Evolutionary conservation across 1,140 invertebrate species (phyloP), one percentile per base, ranked within the genome.

Genomic region (Eciton burchellii): DNA sequence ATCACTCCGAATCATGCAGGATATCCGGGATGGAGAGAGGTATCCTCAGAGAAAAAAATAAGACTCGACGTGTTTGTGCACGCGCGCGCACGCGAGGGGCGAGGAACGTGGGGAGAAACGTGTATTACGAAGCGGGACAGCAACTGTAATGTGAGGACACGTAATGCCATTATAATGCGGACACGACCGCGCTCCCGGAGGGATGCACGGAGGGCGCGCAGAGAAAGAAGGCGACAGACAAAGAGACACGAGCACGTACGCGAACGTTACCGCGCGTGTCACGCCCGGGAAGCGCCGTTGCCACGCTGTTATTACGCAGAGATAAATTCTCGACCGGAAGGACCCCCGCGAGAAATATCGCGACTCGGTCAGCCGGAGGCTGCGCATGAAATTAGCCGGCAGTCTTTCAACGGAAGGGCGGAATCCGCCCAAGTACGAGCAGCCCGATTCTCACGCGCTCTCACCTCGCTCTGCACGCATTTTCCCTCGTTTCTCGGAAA

Each of bases 161-260:
- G 90, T 92, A 92, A 93, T 92, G 88, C 89, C 91, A 93, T 93
- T 93, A 92, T 92, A 92, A 92, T 91, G 90, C 90, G 91, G 90
- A 92, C 91, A 92, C 89, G 90, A 90, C 86, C 84, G 90, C 63
- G 87, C 88, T 91, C 90, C 90, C 74, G 72, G 86, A 89, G 88
- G 89, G 88, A 86, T 65, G 84, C 59, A 41, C 70, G 83, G 71
- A 57, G 72, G 59, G 82, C 43, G 45, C 35, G 62, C 68, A 19
- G 70, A 77, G 83, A 81, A 73, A 73, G 79, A 68, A 72, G 68
- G 70, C 83, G 84, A 73, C 81, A 86, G 86, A 87, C 82, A 85
- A 88, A 87, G 86, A 85, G 86, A 85, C 60, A 74, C 74, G 74
- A 84, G 85, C 85, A 90, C 87, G 84, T 86, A 86, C 82, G 79